Evolutionary conservation across 2,113 vertebrate genomes (phyloP), one percentile per base, ranked within the genome.

Genomic region (Passerina amoena): DNA sequence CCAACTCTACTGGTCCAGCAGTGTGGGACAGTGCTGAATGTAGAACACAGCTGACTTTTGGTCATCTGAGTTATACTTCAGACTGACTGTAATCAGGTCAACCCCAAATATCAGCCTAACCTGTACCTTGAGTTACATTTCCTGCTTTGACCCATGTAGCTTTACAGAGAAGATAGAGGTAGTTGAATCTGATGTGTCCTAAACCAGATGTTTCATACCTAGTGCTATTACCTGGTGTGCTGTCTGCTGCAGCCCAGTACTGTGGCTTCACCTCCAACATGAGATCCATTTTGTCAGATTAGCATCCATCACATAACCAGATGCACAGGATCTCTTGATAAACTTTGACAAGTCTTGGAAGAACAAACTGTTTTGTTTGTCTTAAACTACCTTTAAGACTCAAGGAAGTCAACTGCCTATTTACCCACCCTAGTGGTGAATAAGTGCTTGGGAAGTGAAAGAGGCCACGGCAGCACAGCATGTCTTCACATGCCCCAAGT

Each of bases 401-500:
- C 64, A 48, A 83, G 76, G 64, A 75, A 93, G 57, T 86, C 59
- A 90, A 61, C 71, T 86, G 51, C 68, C 40, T 92, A 10, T 78
- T 92, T 87, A 90, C 50, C 38, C 37, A 78, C 25, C 38, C 60
- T 35, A 40, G 73, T 51, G 73, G 68, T 80, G 73, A 90, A 10
- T 94, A 86, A 94, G 30, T 86, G 65, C 64, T 87, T 77, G 53
- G 47, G 59, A 94, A 38, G 80, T 73, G 44, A 72, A 84, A 77
- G 82, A 86, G 50, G 81, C 73, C 23, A 5, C 45, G 61, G 81
- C 77, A 92, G 64, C 65, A 44, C 44, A 93, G 61, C 93, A 14
- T 54, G 90, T 94, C 81, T 93, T 96, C 73, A 79, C 90, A 80
- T 90, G 94, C 61, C 84, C 38, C 31, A 54, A 80, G 72, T 92